These are phyloP conservation scores for Azorinus chamasolen DNA, from an alignment of 2,888 invertebrate genomes.

Conservation along the genomic window DNA sequence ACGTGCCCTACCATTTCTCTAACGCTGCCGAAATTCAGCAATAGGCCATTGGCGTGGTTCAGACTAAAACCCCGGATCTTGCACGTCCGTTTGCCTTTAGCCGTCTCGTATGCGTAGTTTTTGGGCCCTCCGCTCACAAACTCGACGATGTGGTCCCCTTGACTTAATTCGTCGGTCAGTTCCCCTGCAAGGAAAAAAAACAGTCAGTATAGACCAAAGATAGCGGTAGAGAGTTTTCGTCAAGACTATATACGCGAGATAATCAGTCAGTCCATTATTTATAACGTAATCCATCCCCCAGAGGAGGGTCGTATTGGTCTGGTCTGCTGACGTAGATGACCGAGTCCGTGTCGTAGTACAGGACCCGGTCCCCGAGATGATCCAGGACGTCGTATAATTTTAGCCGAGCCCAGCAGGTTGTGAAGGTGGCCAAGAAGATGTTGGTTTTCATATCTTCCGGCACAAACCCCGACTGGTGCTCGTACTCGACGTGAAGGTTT, in stretches of 20 bases:
- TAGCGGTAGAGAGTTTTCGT: not conserved
- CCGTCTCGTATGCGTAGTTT: slow-evolving; percentile 29
- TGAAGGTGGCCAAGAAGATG: slow-evolving; percentile 25
- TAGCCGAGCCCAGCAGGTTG: slow-evolving; percentile 28
- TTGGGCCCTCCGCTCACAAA: slow-evolving; percentile 63
- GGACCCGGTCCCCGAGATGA: slow-evolving; percentile 4
- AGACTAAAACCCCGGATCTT: slow-evolving; percentile 74
- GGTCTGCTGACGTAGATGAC: slow-evolving; percentile 73
- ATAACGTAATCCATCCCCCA: slow-evolving; percentile 30
- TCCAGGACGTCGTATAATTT: slow-evolving; percentile 35
- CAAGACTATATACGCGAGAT: not conserved
- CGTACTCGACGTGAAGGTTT: slow-evolving; percentile 4
- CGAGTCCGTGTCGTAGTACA: slow-evolving; percentile 81
- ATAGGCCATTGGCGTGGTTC: slow-evolving; percentile 53
- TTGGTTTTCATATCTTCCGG: slow-evolving; percentile 32
- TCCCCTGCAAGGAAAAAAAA: slow-evolving; percentile 9
- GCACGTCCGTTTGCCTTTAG: slow-evolving; percentile 45
- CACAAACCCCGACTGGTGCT: slow-evolving; percentile 15
- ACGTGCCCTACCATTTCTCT: slow-evolving; percentile 15
- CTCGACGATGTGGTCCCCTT: slow-evolving; percentile 38
- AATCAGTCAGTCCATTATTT: not conserved
- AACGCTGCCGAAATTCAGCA: slow-evolving; percentile 31
- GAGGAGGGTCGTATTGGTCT: slow-evolving; percentile 14
- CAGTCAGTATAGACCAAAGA: not conserved
- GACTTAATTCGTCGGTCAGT: slow-evolving; percentile 27